A percentile compares a stretch with the other conserved stretches of the same genome.
Evolutionary conservation across 2,797 vertebrate genomes (phyloP).

Genomic region (Lacerta viridis): DNA sequence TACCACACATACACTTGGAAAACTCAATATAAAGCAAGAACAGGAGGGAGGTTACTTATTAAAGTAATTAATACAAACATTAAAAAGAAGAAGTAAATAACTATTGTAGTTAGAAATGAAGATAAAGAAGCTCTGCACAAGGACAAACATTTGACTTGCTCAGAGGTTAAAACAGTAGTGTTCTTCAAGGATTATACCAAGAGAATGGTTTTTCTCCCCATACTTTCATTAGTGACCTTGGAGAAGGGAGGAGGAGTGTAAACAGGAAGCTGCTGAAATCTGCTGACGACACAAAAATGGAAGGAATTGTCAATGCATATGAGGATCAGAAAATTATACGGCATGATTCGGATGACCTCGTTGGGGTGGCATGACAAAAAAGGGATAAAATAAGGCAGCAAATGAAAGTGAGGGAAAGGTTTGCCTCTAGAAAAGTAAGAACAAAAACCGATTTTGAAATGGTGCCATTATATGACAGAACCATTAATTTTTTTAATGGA

Average conservation of each 20-base stretch:
- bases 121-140: neutral
- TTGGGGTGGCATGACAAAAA: neutral
- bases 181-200: conserved; percentile 2
- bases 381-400: conserved; percentile 14
- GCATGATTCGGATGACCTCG: neutral
- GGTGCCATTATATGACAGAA: rapidly evolving
- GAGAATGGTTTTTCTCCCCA: neutral
- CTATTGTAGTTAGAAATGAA: neutral
- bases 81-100: neutral
- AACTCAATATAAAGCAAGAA: neutral
- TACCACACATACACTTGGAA: no score
- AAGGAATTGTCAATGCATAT: neutral
- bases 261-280: conserved; percentile 16
- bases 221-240: conserved; percentile 5
- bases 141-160: neutral
- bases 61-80: neutral
- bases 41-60: neutral
- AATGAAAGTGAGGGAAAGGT: neutral
- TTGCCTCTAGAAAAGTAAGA: neutral
- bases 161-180: neutral
- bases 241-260: neutral
- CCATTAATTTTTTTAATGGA: rapidly evolving
- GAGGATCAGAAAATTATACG: conserved; percentile 16
- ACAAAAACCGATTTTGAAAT: neutral
- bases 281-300: neutral